A percentile compares a stretch with the other conserved stretches of the same genome.
phyloP scores from a whole-genome alignment of 2,797 vertebrate genomes.

The Sebastes umbrosus region DNA sequence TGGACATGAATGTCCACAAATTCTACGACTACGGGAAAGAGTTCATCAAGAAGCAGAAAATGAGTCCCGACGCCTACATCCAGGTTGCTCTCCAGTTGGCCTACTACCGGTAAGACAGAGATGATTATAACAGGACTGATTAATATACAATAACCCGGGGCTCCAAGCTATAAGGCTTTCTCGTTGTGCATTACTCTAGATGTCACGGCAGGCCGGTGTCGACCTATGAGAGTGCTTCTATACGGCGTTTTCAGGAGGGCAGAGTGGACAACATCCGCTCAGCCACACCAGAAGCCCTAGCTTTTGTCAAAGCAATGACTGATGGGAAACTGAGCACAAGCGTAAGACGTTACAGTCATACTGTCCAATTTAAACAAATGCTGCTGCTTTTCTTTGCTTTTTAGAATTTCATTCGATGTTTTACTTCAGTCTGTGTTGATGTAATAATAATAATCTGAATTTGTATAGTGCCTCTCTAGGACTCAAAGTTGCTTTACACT shows the following conservation, averaged over 20 bases:
- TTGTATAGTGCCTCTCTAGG: too few relatives aligned
- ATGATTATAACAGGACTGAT: neutral
- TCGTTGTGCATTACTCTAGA: slow-evolving; percentile 34
- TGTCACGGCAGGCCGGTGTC: slow-evolving; percentile 83
- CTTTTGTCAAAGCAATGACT: slow-evolving; percentile 89
- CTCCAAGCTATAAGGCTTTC: neutral
- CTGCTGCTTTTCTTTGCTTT: neutral
- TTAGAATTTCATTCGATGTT: neutral
- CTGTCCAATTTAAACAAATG: neutral
- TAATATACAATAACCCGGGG: too few relatives aligned
- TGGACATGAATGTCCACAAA: slow-evolving; percentile 90
- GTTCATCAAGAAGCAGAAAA: slow-evolving; percentile 94
- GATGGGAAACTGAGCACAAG: slow-evolving; percentile 65
- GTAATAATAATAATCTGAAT: neutral
- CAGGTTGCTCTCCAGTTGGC: slow-evolving; percentile 95
- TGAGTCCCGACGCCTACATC: slow-evolving; percentile 95
- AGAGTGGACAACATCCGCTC: slow-evolving; percentile 97
- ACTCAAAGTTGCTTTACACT: too few relatives aligned
- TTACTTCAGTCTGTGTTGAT: neutral
- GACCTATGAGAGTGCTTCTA: slow-evolving; percentile 96
- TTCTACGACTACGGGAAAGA: slow-evolving; percentile 92
- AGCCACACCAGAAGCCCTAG: slow-evolving; percentile 88
- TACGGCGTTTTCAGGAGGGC: slow-evolving; percentile 89
- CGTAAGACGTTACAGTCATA: slow-evolving; percentile 45
- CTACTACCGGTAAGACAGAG: slow-evolving; percentile 87